Evolutionary conservation across 53 echinoderm and acorn worm genomes (phyloP).

Genomic region (Holothuria leucospilota): DNA sequence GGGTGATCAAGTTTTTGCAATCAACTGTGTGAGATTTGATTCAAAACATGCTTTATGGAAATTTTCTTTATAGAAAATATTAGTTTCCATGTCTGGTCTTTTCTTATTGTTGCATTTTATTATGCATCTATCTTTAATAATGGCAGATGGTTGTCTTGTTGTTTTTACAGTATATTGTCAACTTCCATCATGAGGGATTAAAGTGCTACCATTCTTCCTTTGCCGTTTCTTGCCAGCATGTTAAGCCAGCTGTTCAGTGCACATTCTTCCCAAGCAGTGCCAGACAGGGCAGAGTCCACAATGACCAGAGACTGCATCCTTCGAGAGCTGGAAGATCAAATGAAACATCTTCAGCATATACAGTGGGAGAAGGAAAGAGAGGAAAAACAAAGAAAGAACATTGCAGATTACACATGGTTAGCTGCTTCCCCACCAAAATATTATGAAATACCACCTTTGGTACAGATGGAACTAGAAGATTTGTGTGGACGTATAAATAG

Average conservation of each 20-base stretch:
- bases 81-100: too few relatives aligned
- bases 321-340: constrained; percentile 80
- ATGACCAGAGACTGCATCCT: constrained; percentile 86
- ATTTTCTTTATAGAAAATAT: too few relatives aligned
- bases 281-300: constrained; percentile 76
- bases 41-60: too few relatives aligned
- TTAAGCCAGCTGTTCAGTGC: constrained; percentile 29
- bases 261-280: constrained; percentile 34
- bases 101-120: too few relatives aligned
- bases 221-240: constrained; percentile 50
- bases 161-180: too few relatives aligned
- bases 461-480: constrained; percentile 85
- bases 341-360: constrained; percentile 75
- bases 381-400: constrained; percentile 69
- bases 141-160: too few relatives aligned
- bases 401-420: constrained; percentile 94
- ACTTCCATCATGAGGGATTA: constrained; percentile 39
- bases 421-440: constrained; percentile 85
- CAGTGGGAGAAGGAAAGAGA: constrained; percentile 78
- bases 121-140: too few relatives aligned
- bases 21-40: too few relatives aligned
- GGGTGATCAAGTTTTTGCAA: too few relatives aligned
- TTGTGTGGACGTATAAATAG: constrained; percentile 72
- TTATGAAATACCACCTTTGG: constrained; percentile 75
- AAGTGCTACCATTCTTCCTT: not conserved